Evolutionary conservation across 2,888 invertebrate species (phyloP), one percentile per base, ranked within the genome.

Genomic region (Tachina grossa): DNA sequence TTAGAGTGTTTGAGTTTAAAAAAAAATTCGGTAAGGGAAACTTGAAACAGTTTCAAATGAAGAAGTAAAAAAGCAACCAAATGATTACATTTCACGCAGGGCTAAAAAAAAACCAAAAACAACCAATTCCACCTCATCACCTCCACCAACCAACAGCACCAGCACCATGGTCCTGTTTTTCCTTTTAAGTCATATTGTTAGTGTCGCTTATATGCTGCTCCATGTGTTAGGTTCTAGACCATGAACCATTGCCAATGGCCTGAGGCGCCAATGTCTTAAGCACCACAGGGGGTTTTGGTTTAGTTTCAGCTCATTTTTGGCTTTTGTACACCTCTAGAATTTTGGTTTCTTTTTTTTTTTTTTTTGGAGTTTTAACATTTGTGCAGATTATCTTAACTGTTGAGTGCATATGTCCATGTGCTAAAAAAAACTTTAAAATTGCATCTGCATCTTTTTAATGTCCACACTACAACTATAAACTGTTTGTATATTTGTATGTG

Each of bases 221-320:
- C 71, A 85, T 85, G 83, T 83, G 76, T 85, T 80, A 76, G 83
- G 66, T 72, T 80, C 83, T 68, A 83, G 72, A 65, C 82, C 85
- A 83, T 85, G 78, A 75, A 45, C 79, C 80, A 80, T 78, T 83
- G 83, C 85, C 83, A 83, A 77, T 85, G 71, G 87, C 87, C 87
- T 79, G 88, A 89, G 91, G 91, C 91, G 91, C 91, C 91, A 91
- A 91, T 90, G 90, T 91, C 90, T 91, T 87, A 77, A 82, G 66
- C 90, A 89, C 89, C 90, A 81, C 89, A 89, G 90, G 91, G 90
- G 90, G 75, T 87, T 86, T 88, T 83, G 83, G 53, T 59, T 83
- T 76, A 66, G 59, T 68, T 31, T 86, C 22, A 78, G 43, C 69
- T 71, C 16, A 47, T 72, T 71, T 72, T 66, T 19, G 47, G 8